phyloP scores from a whole-genome alignment of 2,797 vertebrate species.

The Novumbra hubbsi region DNA sequence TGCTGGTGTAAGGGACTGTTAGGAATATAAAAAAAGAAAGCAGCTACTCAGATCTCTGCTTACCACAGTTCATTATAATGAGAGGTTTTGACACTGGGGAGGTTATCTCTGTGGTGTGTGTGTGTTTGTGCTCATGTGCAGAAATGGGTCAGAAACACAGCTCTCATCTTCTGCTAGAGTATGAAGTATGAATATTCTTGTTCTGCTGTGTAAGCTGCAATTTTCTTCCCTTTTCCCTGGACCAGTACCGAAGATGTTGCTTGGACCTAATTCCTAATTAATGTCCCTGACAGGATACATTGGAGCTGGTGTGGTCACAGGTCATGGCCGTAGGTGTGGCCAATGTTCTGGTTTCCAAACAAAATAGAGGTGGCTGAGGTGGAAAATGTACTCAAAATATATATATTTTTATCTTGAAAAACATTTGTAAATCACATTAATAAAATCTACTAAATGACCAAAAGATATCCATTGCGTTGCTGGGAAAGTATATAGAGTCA shows the following conservation, averaged over 20 bases:
- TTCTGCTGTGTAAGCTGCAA: not conserved
- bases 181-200: not conserved
- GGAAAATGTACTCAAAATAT: no score
- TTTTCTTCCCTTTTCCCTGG: not conserved
- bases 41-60: slow-evolving; percentile 22
- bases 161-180: not conserved
- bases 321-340: not conserved
- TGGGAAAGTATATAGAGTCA: not conserved
- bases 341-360: no score
- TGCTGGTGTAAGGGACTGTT: not conserved
- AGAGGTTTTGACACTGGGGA: slow-evolving; percentile 6
- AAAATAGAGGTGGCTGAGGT: no score
- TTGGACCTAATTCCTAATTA: not conserved
- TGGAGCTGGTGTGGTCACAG: no score
- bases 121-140: not conserved
- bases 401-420: no score
- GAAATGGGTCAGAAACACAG: slow-evolving; percentile 11
- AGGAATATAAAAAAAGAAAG: slow-evolving; percentile 8
- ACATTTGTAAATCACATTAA: no score
- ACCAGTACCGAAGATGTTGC: not conserved
- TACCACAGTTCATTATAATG: slow-evolving; percentile 10
- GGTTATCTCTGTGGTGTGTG: not conserved
- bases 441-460: no score
- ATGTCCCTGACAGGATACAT: not conserved
- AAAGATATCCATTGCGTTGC: not conserved